Percentiles rank a stretch among this genome's conserved stretches.
Conservation (phyloP, 1,140 invertebrate species). For the Penaeus chinensis region DNA sequence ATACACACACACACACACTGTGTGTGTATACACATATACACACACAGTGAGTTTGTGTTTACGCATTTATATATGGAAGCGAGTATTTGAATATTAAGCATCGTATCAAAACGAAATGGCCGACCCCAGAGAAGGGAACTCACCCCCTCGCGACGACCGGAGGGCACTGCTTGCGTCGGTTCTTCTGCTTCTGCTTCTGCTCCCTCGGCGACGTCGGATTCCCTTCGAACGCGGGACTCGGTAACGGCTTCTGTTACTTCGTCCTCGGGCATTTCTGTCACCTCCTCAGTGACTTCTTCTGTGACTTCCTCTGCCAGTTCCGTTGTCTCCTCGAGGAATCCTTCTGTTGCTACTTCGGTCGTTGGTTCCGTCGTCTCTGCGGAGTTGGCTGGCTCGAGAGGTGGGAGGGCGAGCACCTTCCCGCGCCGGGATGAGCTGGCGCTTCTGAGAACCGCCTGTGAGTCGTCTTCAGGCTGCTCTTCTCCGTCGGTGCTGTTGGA, state of each 20-base stretch:
- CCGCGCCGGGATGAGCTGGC: conserved; percentile 21
- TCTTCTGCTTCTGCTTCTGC: conserved; percentile 27
- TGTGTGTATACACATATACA: too few relatives aligned
- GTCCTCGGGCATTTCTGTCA: neutral
- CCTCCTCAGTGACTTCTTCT: conserved; percentile 36
- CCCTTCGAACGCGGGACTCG: conserved; percentile 28
- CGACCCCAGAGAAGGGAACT: neutral
- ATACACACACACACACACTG: too few relatives aligned
- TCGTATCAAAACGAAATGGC: neutral
- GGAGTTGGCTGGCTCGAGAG: neutral
- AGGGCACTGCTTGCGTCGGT: neutral
- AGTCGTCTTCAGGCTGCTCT: neutral
- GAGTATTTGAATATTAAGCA: too few relatives aligned
- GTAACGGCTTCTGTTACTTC: neutral
- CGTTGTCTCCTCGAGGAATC: neutral
- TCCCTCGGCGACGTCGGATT: conserved; percentile 5
- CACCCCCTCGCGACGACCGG: conserved; percentile 44
- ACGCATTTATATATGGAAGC: too few relatives aligned
- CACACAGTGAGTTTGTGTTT: too few relatives aligned
- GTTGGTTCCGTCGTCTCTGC: conserved; percentile 5
- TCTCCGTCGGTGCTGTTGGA: conserved; percentile 31
- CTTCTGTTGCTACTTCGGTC: conserved; percentile 4
- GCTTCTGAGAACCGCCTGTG: neutral
- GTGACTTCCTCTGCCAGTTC: conserved; percentile 13
- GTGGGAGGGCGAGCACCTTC: conserved; percentile 16